Percentiles rank a stretch among this genome's conserved stretches.
These are phyloP conservation scores for Atta colombica DNA, from an alignment of 1,140 invertebrate genomes.

Conservation along the genomic window DNA sequence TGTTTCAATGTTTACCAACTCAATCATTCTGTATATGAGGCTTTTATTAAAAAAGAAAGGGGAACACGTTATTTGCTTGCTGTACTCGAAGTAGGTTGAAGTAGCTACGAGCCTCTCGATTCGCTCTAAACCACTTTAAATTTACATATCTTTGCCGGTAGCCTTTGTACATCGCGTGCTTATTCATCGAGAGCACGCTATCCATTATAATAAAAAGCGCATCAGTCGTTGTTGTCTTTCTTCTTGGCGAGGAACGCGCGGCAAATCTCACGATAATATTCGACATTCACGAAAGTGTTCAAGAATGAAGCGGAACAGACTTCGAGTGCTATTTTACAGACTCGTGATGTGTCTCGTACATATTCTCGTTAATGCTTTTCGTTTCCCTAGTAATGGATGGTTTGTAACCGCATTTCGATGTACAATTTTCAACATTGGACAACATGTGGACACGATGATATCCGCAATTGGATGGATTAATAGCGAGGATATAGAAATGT, in stretches of 20 bases:
- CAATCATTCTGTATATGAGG: neutral
- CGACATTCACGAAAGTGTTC: constrained; percentile 4
- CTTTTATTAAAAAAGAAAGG: neutral
- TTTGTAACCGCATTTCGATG: constrained; percentile 9
- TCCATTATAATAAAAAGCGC: constrained; percentile 50
- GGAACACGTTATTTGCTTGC: neutral
- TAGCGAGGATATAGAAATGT: neutral
- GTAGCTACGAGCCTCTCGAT: constrained; percentile 20
- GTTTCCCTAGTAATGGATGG: constrained; percentile 21
- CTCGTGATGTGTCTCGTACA: constrained; percentile 22
- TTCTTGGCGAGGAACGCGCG: too few species aligned
- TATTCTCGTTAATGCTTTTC: constrained; percentile 50
- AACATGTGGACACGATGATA: constrained; percentile 7
- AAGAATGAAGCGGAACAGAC: neutral
- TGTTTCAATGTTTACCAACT: neutral
- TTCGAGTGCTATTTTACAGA: constrained; percentile 19
- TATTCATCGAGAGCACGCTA: constrained; percentile 46
- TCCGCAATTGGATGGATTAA: constrained; percentile 33
- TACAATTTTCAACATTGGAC: constrained; percentile 24
- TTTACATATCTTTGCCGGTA: constrained; percentile 44
- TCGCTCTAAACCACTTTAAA: constrained; percentile 57
- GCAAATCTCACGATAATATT: constrained; percentile 53
- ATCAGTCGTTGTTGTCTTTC: constrained; percentile 13
- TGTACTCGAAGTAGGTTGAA: constrained; percentile 4
- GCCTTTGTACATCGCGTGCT: constrained; percentile 46